Conservation (phyloP, 2,113 vertebrate genomes). For the Colistium nudipinnis region DNA sequence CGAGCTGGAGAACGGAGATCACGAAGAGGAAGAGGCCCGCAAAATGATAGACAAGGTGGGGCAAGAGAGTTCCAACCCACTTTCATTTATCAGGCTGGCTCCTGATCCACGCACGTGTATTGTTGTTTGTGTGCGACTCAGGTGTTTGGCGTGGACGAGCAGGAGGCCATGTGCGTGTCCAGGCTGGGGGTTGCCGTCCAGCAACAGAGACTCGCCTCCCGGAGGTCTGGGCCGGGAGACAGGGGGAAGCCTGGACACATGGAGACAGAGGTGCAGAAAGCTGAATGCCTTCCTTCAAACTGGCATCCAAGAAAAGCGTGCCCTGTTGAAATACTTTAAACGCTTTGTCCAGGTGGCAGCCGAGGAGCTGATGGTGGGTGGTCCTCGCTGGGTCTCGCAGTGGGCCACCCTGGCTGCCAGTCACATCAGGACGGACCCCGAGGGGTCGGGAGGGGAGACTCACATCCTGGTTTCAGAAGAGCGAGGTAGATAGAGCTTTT, state of each 20-base stretch:
- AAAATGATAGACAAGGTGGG: constrained; percentile 96
- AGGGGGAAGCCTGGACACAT: constrained; percentile 79
- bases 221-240: constrained; percentile 76
- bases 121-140: constrained; percentile 57
- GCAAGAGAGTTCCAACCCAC: background rate
- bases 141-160: constrained; percentile 94
- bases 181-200: constrained; percentile 83
- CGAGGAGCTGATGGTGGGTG: constrained; percentile 85
- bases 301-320: too few species aligned
- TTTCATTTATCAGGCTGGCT: background rate
- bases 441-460: constrained; percentile 85
- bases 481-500: constrained; percentile 79
- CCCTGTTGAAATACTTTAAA: background rate
- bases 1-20: constrained; percentile 91
- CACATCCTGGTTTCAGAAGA: constrained; percentile 82
- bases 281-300: background rate
- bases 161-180: constrained; percentile 87
- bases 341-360: constrained; percentile 70
- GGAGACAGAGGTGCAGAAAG: constrained; percentile 69
- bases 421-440: constrained; percentile 91
- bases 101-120: too few species aligned
- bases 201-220: constrained; percentile 76
- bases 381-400: constrained; percentile 94
- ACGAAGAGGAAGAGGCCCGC: constrained; percentile 91
- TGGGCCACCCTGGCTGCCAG: constrained; percentile 96